Base-by-base conservation (phyloP, 2,113 vertebrate genomes). In the Xyliphius kryptos region DNA sequence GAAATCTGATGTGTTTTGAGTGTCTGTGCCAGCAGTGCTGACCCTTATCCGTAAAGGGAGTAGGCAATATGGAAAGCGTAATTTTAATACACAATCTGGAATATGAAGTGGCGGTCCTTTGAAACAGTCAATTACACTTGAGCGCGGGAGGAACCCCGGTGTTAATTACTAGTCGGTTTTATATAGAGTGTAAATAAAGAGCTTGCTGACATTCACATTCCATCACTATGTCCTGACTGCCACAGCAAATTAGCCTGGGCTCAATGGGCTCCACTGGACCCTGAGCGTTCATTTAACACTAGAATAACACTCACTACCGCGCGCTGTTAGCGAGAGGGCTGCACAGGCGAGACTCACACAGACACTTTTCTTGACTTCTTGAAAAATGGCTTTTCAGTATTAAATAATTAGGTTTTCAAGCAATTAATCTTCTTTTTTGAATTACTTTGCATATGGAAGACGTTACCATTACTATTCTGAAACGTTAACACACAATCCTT, bases 131-230 rank as follows among this genome's bases (percentile, higher is more conserved):
- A 98, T 98, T 97, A 97, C 94, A 91, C 90, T 90, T 88, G 79
- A 80, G 86, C 77, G 88, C 50, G 85, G 86, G 86, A 87, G 87
- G 82, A 76, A 79, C 77, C 82, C 78, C 80, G 79, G 80, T 86
- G 80, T 87, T 87, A 88, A 88, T 88, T 88, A 86, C 83, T 77
- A 78, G 78, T 78, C 71, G 74, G 71, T 83, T 86, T 86, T 86
- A 84, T 88, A 84, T 81, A 82, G 89, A 90, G 90, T 85, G 91
- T 97, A 97, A 98, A 98, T 97, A 97, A 94, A 94, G 89, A 90
- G 91, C 86, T 73, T 89, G 93, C 94, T 97, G 96, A 97, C 95
- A 97, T 91, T 95, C 91, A 93, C 94, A 97, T 97, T 97, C 93
- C 94, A 95, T 94, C 92, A 92, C 83, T 85, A 71, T 82, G 86